Conservation (phyloP, 2,888 invertebrate genomes). For the Neoitamus cyanurus region DNA sequence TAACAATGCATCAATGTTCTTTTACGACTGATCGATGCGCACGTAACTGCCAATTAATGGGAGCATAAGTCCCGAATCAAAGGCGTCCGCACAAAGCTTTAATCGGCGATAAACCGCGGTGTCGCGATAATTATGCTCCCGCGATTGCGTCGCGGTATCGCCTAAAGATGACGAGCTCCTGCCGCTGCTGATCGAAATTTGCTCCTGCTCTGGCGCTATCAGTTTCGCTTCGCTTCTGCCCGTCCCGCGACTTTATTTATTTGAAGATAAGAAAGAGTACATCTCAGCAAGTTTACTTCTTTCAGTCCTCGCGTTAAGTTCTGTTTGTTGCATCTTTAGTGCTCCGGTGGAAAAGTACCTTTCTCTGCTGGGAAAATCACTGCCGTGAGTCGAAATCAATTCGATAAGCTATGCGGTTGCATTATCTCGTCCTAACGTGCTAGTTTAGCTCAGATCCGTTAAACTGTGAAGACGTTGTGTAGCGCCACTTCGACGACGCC, state of each 20-base stretch:
- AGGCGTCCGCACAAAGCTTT: neutral
- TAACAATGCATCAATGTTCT: neutral
- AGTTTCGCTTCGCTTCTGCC: neutral
- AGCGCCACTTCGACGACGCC: neutral
- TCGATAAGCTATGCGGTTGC: neutral
- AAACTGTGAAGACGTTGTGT: neutral
- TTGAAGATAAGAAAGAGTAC: neutral
- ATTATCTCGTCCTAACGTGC: neutral
- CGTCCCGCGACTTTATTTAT: neutral
- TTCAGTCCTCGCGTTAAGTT: neutral
- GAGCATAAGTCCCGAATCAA: neutral
- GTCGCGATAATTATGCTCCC: neutral
- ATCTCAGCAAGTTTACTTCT: neutral
- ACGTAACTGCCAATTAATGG: neutral
- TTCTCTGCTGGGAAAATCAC: neutral
- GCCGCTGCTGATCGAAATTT: neutral
- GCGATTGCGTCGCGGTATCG: neutral
- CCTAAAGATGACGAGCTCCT: neutral
- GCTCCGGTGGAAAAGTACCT: neutral
- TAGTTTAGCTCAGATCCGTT: neutral
- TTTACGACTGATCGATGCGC: neutral
- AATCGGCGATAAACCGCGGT: neutral
- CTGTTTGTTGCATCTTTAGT: neutral
- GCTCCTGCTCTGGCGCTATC: neutral
- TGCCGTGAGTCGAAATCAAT: neutral